Base-by-base conservation (phyloP, 2,888 invertebrate genomes). In the Polydrusus pterygomalis region DNA sequence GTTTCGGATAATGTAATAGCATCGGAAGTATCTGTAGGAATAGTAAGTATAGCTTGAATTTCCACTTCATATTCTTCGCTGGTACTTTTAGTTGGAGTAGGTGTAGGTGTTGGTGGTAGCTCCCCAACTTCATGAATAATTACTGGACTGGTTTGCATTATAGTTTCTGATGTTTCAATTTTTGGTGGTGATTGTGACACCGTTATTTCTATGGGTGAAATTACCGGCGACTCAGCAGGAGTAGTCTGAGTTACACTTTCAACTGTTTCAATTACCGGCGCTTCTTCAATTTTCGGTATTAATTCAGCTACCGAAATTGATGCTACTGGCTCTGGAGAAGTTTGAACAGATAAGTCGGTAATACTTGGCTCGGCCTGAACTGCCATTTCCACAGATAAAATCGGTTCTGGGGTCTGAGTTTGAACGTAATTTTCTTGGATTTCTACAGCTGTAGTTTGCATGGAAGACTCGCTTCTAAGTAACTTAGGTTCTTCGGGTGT, bases 71-170 rank as follows among this genome's bases (percentile, higher is more conserved):
- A 91, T 47, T 84, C 82, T 72, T 84, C 84, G 3, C 84, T 84
- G 7, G 80, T 73, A 77, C 82, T 83, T 51, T 80, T 77, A 13
- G 81, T 77, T 34, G 77, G 87, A 49, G 80, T 78, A 9, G 81
- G 78, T 8, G 76, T 77, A 40, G 80, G 80, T 30, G 80, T 78
- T 25, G 75, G 78, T 56, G 82, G 80, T 30, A 81, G 81, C 58
- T 81, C 81, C 13, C 73, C 77, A 2, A 79, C 17, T 56, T 86
- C 91, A 70, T 79, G 77, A 10, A 89, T 87, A 15, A 89, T 85
- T 78, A 91, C 89, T 2, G 93, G 91, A 30, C 91, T 90, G 13
- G 93, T 93, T 86, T 92, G 89, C 79, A 89, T 87, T 54, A 87
- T 78, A 15, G 85, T 79, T 85, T 90, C 87, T 81, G 85, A 79